Conservation (phyloP, 2,113 vertebrate species). For the Columba livia region DNA sequence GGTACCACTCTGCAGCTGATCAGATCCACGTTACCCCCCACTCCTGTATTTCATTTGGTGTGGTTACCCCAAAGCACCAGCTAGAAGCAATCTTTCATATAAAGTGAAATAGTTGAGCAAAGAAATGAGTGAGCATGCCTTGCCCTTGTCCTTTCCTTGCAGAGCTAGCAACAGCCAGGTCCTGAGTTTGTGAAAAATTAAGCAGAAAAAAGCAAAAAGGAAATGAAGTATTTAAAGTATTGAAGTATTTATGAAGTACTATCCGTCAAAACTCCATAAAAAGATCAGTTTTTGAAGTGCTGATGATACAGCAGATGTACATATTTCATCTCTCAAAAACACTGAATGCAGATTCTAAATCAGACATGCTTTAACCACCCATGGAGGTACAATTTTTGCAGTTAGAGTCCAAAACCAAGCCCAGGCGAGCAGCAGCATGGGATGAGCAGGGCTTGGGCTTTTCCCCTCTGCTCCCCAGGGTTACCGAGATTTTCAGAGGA, state of each 20-base stretch:
- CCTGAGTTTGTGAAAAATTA: not conserved
- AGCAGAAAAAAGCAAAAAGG: not conserved
- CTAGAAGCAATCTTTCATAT: not conserved
- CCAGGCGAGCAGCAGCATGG: not conserved
- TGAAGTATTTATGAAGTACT: not conserved
- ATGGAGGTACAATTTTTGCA: not conserved
- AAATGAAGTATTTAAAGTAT: not conserved
- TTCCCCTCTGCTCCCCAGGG: not conserved
- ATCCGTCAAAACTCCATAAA: not conserved
- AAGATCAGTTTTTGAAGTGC: not conserved
- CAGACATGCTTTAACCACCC: not conserved
- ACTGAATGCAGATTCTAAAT: not conserved
- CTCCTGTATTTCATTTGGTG: not conserved
- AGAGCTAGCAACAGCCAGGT: not conserved
- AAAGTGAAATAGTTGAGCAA: not conserved
- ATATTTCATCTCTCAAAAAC: not conserved
- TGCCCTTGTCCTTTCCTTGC: not conserved
- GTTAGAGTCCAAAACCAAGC: not conserved
- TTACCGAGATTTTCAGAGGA: not conserved
- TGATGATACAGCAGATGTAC: not conserved
- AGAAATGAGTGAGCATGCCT: not conserved
- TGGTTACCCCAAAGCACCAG: not conserved
- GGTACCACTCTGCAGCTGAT: not conserved
- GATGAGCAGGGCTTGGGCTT: not conserved
- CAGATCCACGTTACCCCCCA: not conserved